A percentile compares a stretch with the other conserved stretches of the same genome.
These are phyloP conservation scores for Eulemur coronatus DNA, from an alignment of 2,797 vertebrate species.

Conservation along the genomic window DNA sequence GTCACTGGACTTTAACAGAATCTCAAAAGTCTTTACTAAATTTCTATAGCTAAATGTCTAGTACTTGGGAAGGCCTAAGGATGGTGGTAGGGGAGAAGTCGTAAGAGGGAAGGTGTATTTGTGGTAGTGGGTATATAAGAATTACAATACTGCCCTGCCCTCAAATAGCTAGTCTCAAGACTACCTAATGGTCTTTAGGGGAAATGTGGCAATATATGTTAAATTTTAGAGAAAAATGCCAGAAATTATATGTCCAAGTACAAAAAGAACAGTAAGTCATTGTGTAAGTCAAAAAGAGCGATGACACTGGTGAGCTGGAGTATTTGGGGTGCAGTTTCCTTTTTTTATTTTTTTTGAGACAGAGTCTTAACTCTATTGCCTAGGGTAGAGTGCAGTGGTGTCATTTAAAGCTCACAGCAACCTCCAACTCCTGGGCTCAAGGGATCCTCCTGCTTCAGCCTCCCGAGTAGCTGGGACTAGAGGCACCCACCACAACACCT, in stretches of 20 bases:
- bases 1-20: not conserved
- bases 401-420: too few species aligned
- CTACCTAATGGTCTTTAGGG: not conserved
- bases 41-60: not conserved
- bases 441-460: too few species aligned
- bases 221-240: not conserved
- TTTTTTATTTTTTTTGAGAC: too few species aligned
- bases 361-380: too few species aligned
- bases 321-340: not conserved
- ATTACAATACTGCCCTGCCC: not conserved
- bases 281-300: not conserved
- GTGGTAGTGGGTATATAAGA: not conserved
- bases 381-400: too few species aligned
- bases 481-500: too few species aligned
- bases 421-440: too few species aligned
- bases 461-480: too few species aligned
- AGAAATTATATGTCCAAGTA: not conserved
- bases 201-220: not conserved
- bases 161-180: not conserved
- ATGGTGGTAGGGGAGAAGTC: not conserved
- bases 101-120: not conserved
- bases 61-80: not conserved
- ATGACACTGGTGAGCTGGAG: not conserved
- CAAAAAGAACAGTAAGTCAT: not conserved
- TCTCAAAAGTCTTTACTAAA: not conserved